A percentile compares a stretch with the other conserved stretches of the same genome.
phyloP scores from a whole-genome alignment of 2,797 vertebrate genomes.

The Acanthurus lineatus region DNA sequence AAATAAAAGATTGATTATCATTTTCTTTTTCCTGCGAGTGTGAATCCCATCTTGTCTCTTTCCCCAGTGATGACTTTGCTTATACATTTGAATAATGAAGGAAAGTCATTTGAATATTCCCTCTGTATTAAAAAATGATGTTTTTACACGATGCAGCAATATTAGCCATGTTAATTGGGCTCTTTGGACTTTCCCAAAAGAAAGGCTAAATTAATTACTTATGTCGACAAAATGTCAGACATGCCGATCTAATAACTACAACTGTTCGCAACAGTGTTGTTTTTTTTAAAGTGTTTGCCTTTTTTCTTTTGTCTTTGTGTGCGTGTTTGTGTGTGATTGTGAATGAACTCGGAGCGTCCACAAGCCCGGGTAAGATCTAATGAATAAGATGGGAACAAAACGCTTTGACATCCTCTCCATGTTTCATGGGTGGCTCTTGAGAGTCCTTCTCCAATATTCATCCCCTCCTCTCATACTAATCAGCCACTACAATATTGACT shows the following conservation, averaged over 20 bases:
- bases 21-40: constrained; percentile 77
- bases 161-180: constrained; percentile 88
- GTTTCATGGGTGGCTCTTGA: constrained; percentile 74
- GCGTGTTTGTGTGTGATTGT: constrained; percentile 31
- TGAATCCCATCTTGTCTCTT: constrained; percentile 78
- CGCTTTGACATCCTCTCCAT: constrained; percentile 80
- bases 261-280: constrained; percentile 75
- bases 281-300: constrained; percentile 8
- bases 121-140: constrained; percentile 85
- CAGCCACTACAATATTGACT: constrained; percentile 73
- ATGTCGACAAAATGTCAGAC: constrained; percentile 89
- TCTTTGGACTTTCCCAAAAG: constrained; percentile 88
- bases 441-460: constrained; percentile 76
- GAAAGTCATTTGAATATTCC: constrained; percentile 90
- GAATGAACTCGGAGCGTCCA: constrained; percentile 53
- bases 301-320: constrained; percentile 37
- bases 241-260: constrained; percentile 84
- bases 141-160: constrained; percentile 87
- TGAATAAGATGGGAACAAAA: constrained; percentile 80
- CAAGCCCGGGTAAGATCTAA: constrained; percentile 72
- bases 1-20: constrained; percentile 82
- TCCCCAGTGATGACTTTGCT: constrained; percentile 86
- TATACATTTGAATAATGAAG: constrained; percentile 88
- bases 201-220: constrained; percentile 88
- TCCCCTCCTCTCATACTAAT: constrained; percentile 75